Conservation (phyloP, 2,888 invertebrate species). For the Drosophila histrio region DNA sequence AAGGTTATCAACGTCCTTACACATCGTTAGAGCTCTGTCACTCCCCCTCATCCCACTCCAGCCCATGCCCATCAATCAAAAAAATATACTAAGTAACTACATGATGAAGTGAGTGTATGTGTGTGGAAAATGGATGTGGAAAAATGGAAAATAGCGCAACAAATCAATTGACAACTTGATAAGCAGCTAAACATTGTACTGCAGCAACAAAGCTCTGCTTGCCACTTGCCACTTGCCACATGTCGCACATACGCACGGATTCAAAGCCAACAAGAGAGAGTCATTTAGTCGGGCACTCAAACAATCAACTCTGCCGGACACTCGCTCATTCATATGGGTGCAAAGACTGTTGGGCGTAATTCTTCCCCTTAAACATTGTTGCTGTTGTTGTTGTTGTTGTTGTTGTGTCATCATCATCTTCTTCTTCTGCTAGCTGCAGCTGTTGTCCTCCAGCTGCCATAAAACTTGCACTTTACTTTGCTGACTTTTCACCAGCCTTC, state of each 20-base stretch:
- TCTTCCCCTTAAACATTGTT: not conserved
- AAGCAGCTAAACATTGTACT: slow-evolving; percentile 57
- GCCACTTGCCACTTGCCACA: slow-evolving; percentile 2
- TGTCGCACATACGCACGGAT: slow-evolving; percentile 2
- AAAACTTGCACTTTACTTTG: slow-evolving; percentile 49
- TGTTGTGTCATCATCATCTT: not conserved
- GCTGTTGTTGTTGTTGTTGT: slow-evolving; percentile 7
- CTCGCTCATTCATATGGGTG: slow-evolving; percentile 21
- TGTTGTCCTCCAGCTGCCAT: slow-evolving; percentile 32
- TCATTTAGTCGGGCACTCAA: slow-evolving; percentile 42
- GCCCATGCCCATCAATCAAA: slow-evolving; percentile 43
- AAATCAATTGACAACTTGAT: slow-evolving; percentile 69
- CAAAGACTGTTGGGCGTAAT: not conserved
- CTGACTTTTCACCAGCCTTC: slow-evolving; percentile 7
- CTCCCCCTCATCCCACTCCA: slow-evolving; percentile 23
- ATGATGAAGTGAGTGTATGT: not conserved
- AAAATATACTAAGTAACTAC: slow-evolving; percentile 14
- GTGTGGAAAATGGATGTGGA: slow-evolving; percentile 30
- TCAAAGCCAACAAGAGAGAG: slow-evolving; percentile 30
- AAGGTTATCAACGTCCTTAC: slow-evolving; percentile 50
- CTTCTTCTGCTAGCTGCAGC: slow-evolving; percentile 8
- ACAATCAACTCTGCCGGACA: slow-evolving; percentile 40
- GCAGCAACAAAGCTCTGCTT: slow-evolving; percentile 32
- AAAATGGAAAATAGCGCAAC: slow-evolving; percentile 46
- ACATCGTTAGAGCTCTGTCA: slow-evolving; percentile 36